Percentiles rank a stretch among this genome's conserved stretches.
phyloP scores from a whole-genome alignment of 2,888 invertebrate species.

The Tridacna gigas region DNA sequence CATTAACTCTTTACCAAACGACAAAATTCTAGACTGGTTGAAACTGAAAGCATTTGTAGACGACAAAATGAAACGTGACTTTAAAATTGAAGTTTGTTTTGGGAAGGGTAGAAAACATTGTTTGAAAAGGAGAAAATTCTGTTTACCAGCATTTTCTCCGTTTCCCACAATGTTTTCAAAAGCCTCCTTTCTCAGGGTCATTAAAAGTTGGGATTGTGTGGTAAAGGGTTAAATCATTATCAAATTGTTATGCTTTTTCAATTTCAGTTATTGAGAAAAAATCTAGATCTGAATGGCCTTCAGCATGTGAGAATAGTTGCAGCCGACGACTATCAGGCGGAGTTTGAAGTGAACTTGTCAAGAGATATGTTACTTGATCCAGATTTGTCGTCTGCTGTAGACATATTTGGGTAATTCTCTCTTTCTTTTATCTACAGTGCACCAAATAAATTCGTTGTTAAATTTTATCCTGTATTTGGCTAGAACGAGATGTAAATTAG shows the following conservation, averaged over 20 bases:
- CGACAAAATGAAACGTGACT: not conserved
- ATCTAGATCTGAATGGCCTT: conserved; percentile 76
- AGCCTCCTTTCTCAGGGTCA: not conserved
- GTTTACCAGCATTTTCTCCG: not conserved
- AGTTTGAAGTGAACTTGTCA: conserved; percentile 75
- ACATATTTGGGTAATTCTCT: conserved; percentile 81
- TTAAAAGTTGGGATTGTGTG: not conserved
- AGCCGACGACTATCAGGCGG: conserved; percentile 78
- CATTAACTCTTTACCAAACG: not conserved
- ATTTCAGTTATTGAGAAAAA: conserved; percentile 72
- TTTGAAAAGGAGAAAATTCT: not conserved
- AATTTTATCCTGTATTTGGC: too few relatives aligned
- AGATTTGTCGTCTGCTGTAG: conserved; percentile 77
- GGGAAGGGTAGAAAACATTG: not conserved
- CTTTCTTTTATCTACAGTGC: too few relatives aligned
- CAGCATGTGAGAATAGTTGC: conserved; percentile 81
- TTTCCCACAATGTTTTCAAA: not conserved
- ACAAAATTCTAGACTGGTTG: too few relatives aligned
- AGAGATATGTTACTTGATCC: conserved; percentile 77
- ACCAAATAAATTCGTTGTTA: too few relatives aligned
- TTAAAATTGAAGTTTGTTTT: too few relatives aligned
- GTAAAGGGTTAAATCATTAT: not conserved
- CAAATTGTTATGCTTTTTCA: not conserved
- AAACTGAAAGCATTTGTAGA: not conserved
- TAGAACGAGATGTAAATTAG: too few relatives aligned